Percentiles rank a stretch among this genome's conserved stretches.
Evolutionary conservation across 2,797 vertebrate species (phyloP).

Genomic region (Streptopelia turtur): DNA sequence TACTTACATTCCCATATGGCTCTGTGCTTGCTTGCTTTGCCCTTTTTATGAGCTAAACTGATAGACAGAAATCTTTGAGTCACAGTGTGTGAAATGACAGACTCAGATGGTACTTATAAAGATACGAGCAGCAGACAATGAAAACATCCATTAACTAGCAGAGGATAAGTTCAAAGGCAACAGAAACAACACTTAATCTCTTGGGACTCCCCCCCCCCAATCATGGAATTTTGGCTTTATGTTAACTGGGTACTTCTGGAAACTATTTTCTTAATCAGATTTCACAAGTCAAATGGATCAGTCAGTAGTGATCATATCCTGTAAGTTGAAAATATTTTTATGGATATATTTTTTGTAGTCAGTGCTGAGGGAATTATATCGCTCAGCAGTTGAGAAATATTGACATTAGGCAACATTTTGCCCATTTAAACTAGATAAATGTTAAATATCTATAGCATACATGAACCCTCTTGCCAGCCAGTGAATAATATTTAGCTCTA

Average conservation of each 20-base stretch:
- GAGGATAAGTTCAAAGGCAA: background rate
- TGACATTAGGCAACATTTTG: background rate
- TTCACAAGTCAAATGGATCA: background rate
- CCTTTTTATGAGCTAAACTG: conserved; percentile 7
- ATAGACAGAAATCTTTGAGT: conserved; percentile 8
- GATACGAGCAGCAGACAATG: background rate
- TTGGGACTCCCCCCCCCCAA: background rate
- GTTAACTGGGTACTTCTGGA: background rate
- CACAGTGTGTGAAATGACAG: background rate
- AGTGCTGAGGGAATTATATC: background rate
- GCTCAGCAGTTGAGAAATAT: conserved; percentile 25
- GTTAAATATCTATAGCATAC: background rate
- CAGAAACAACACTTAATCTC: background rate
- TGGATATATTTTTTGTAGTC: background rate
- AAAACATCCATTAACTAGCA: background rate
- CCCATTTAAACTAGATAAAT: background rate
- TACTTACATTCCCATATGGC: conserved; percentile 48
- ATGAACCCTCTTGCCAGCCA: background rate
- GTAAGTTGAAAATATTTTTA: background rate
- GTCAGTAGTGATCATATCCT: background rate
- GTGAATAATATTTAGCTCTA: background rate
- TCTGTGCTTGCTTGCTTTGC: background rate
- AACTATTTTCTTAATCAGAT: conserved; percentile 2
- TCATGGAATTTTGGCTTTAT: background rate
- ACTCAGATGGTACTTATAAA: background rate